Evolutionary conservation across 2,888 invertebrate species (phyloP).

Genomic region (Mimumesa dahlbomi): DNA sequence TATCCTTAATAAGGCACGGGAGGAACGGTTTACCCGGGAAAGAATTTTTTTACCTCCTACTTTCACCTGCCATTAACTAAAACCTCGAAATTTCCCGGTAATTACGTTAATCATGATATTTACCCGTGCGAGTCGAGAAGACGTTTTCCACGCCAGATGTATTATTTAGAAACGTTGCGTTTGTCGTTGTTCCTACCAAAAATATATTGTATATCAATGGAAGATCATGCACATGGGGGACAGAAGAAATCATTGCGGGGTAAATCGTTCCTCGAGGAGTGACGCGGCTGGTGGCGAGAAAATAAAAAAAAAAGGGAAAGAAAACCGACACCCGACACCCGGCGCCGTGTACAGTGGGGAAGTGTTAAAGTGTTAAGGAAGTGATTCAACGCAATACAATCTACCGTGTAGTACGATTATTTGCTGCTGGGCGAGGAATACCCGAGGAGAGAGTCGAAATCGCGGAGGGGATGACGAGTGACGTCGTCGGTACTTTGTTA

Average conservation of each 20-base stretch:
- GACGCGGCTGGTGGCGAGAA: conserved; percentile 15
- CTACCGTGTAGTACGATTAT: conserved; percentile 66
- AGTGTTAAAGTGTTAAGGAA: conserved; percentile 62
- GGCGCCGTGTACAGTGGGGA: conserved; percentile 6
- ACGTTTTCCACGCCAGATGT: no score
- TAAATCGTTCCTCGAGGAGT: conserved; percentile 14
- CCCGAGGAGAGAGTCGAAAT: not conserved
- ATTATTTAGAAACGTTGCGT: no score
- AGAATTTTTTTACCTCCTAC: conserved; percentile 44
- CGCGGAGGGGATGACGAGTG: no score
- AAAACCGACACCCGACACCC: conserved; percentile 20
- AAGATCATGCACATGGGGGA: not conserved
- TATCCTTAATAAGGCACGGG: conserved; percentile 48
- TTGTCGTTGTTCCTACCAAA: no score
- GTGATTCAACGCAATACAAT: conserved; percentile 75
- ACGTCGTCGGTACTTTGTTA: no score
- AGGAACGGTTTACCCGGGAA: conserved; percentile 51
- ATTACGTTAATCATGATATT: conserved; percentile 1
- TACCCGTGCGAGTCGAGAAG: not conserved
- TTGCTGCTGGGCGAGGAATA: conserved; percentile 9
- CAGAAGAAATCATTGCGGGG: conserved; percentile 31
- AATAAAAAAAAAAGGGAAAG: no score
- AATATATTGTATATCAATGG: no score
- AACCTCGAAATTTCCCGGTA: conserved; percentile 14
- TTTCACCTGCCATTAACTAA: no score